phyloP scores from a whole-genome alignment of 1,140 invertebrate genomes.

The Stegodyphus dumicola region DNA sequence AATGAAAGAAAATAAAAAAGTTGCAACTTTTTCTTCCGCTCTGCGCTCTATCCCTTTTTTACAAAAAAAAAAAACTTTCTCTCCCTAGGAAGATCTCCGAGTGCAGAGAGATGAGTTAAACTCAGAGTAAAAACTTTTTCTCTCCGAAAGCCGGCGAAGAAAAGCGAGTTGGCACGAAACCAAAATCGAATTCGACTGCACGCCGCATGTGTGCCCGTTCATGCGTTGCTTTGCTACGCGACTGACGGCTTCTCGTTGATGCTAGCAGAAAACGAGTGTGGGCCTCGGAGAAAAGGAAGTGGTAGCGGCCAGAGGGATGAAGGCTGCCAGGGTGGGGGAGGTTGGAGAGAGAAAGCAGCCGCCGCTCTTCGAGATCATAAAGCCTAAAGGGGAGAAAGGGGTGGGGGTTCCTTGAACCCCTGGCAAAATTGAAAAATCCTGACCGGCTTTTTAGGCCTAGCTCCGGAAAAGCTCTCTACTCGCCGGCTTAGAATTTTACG shows the following conservation, averaged over 20 bases:
- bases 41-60: not conserved
- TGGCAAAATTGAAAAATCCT: conserved; percentile 55
- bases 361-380: not conserved
- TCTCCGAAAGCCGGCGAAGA: not conserved
- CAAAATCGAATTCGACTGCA: conserved; percentile 46
- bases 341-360: conserved; percentile 17
- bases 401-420: not conserved
- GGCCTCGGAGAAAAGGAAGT: conserved; percentile 6
- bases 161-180: conserved; percentile 24
- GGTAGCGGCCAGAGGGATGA: not conserved
- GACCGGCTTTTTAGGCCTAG: conserved; percentile 43
- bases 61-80: not conserved
- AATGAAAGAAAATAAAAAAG: not conserved
- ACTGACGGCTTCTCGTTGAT: not conserved
- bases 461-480: conserved; percentile 12
- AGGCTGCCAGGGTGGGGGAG: not conserved
- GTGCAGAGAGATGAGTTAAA: not conserved
- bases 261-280: conserved; percentile 1
- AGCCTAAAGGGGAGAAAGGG: conserved; percentile 2
- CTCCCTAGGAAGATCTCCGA: not conserved
- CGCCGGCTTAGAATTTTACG: conserved; percentile 23
- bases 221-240: conserved; percentile 24
- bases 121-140: conserved; percentile 17
- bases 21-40: not conserved
- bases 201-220: conserved; percentile 47